Evolutionary conservation across 2,888 invertebrate species (phyloP), one percentile per base, ranked within the genome.

Genomic region (Labia minor): DNA sequence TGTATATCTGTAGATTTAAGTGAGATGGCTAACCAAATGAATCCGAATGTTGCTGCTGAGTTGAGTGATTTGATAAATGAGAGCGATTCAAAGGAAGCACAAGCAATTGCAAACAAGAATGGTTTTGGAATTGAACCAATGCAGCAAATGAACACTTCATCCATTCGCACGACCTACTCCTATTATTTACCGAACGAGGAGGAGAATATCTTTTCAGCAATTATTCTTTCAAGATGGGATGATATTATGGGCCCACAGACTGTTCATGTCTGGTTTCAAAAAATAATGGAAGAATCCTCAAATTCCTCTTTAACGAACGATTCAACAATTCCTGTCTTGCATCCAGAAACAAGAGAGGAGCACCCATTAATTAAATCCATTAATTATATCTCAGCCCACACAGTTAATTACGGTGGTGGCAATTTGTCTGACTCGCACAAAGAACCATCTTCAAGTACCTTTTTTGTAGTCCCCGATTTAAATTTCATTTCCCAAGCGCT

Each of bases 211-310:
- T 18, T 71, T 49, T 67, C 66, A 61, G 71, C 68, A 10, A 62
- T 71, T 14, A 68, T 71, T 33, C 65, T 71, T 14, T 71, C 71
- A 2, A 69, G 68, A 61, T 71, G 71, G 71, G 71, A 71, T 68
- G 71, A 71, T 64, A 70, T 71, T 16, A 69, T 71, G 67, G 71
- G 71, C 10, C 71, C 71, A 14, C 69, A 71, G 61, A 71, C 71
- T 19, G 67, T 71, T 21, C 69, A 70, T 67, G 68, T 68, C 6
- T 71, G 71, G 71, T 61, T 71, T 2, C 49, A 68, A 33, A 67
- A 67, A 63, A 61, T 66, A 26, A 11, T 66, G n/a, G 61, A 33
- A 8, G 49, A 65, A 8, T 33, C 11, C 33, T 6, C 33, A 33
- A 33, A 33, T 33, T 6, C 6, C 11, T 6, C 6, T 33, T 33